Conservation (phyloP, 2,113 vertebrate genomes). For the Echinops telfairi region DNA sequence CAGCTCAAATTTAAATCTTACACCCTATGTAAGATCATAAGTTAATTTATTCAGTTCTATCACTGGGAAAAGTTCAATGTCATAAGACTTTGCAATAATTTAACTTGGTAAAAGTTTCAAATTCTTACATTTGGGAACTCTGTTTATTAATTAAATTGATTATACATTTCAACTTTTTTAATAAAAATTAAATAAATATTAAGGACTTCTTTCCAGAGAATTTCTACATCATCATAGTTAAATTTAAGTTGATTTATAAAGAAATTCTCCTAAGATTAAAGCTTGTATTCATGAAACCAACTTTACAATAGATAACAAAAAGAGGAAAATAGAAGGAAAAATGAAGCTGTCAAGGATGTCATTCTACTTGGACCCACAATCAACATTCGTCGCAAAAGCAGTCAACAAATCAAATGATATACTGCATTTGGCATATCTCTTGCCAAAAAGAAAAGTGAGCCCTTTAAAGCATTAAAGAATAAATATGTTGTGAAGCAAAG, state of each 20-base stretch:
- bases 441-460: not conserved
- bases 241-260: slow-evolving; percentile 29
- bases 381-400: not conserved
- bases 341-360: not conserved
- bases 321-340: not conserved
- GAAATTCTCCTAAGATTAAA: slow-evolving; percentile 11
- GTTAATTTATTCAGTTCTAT: slow-evolving; percentile 35
- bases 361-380: not conserved
- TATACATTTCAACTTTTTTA: not conserved
- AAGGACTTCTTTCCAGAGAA: not conserved
- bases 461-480: too few relatives aligned
- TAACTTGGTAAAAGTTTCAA: slow-evolving; percentile 44
- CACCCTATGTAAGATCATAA: slow-evolving; percentile 50
- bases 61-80: slow-evolving; percentile 46
- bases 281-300: not conserved
- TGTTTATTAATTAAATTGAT: slow-evolving; percentile 35
- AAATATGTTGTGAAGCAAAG: too few relatives aligned
- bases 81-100: slow-evolving; percentile 44
- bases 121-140: not conserved
- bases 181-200: slow-evolving; percentile 35
- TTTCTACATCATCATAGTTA: not conserved
- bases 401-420: too few relatives aligned
- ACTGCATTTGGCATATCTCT: not conserved
- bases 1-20: slow-evolving; percentile 63
- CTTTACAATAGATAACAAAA: slow-evolving; percentile 31